Evolutionary conservation across 2,888 invertebrate genomes (phyloP).

Genomic region (Andrena dorsata): DNA sequence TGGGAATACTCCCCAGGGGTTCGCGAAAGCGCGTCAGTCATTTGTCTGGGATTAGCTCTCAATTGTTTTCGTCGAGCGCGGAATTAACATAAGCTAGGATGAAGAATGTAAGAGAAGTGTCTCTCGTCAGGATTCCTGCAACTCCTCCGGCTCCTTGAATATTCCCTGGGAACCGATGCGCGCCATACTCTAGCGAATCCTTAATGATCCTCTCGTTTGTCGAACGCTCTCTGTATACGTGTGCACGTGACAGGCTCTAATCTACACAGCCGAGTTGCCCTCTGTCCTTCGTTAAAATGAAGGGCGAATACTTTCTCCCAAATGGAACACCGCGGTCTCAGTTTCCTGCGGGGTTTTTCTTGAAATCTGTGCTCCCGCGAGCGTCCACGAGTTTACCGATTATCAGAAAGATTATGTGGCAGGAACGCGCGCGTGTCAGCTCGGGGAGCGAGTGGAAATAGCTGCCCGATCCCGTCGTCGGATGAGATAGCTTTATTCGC

Average conservation of each 20-base stretch:
- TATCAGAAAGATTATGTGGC: background rate
- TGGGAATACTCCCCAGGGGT: slow-evolving; percentile 36
- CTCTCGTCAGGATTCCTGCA: slow-evolving; percentile 71
- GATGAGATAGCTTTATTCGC: slow-evolving; percentile 51
- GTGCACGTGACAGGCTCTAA: slow-evolving; percentile 35
- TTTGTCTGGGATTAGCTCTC: slow-evolving; percentile 85
- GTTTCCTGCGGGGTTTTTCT: too few relatives aligned
- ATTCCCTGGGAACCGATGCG: slow-evolving; percentile 73
- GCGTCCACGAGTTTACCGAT: too few relatives aligned
- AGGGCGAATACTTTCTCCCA: background rate
- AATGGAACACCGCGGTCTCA: too few relatives aligned
- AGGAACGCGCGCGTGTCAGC: background rate
- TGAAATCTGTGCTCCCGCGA: too few relatives aligned
- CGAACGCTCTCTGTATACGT: slow-evolving; percentile 59
- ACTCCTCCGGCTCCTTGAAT: slow-evolving; percentile 74
- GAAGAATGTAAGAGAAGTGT: slow-evolving; percentile 82
- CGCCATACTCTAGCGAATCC: slow-evolving; percentile 71
- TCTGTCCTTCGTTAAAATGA: background rate
- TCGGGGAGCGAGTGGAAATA: slow-evolving; percentile 2
- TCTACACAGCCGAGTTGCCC: background rate
- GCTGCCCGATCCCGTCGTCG: background rate
- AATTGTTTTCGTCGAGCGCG: slow-evolving; percentile 82
- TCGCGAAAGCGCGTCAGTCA: slow-evolving; percentile 80
- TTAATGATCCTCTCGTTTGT: slow-evolving; percentile 72
- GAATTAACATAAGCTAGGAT: slow-evolving; percentile 85